phyloP scores from a whole-genome alignment of 2,113 vertebrate species.

The Trematocara stigmaticum region DNA sequence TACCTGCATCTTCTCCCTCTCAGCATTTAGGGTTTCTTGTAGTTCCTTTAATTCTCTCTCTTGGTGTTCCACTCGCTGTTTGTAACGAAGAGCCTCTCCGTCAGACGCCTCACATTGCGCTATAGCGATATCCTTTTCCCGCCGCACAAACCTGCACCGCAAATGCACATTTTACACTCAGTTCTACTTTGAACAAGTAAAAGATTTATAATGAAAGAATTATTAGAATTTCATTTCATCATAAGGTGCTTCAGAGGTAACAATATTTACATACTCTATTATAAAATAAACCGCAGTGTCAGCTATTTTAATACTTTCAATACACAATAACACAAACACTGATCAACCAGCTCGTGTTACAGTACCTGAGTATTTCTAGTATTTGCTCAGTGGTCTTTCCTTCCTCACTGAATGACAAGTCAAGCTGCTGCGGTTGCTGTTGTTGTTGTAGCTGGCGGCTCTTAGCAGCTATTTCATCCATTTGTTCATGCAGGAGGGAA shows the following conservation, averaged over 20 bases:
- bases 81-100: conserved; percentile 85
- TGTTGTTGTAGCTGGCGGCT: conserved; percentile 62
- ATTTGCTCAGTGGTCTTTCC: conserved; percentile 89
- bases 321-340: not conserved
- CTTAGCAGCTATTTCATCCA: conserved; percentile 84
- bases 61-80: conserved; percentile 85
- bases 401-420: conserved; percentile 84
- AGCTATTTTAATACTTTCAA: not conserved
- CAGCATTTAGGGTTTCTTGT: conserved; percentile 83
- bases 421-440: conserved; percentile 53
- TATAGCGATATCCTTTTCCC: conserved; percentile 92
- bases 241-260: not conserved
- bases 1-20: conserved; percentile 94
- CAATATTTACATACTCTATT: not conserved
- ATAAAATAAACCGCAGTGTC: not conserved
- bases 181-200: not conserved
- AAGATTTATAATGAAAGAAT: not conserved
- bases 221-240: not conserved
- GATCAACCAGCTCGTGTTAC: not conserved
- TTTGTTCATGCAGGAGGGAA: conserved; percentile 82
- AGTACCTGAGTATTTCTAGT: conserved; percentile 85
- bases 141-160: conserved; percentile 85
- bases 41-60: conserved; percentile 87
- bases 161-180: not conserved
- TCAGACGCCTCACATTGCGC: conserved; percentile 86